Conservation (phyloP, 2,113 vertebrate species). For the Brienomyrus brachyistius region DNA sequence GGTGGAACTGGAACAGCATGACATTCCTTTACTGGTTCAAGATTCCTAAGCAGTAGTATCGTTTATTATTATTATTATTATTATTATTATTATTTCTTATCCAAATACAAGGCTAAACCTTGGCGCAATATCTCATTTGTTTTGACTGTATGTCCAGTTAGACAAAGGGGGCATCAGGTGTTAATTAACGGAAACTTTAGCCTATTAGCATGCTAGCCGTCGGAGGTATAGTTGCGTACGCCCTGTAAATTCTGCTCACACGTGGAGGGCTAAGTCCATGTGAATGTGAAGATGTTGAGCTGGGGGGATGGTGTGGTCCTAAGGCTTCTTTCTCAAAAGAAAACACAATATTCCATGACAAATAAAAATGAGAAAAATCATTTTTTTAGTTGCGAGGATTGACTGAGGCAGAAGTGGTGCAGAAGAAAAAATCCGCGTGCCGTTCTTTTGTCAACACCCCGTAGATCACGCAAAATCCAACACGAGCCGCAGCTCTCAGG, state of each 20-base stretch:
- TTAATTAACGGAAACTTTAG: not conserved
- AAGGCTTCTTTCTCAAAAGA: not conserved
- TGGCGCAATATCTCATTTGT: not conserved
- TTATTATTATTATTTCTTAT: not conserved
- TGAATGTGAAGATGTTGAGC: not conserved
- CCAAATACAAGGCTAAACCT: not conserved
- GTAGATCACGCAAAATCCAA: not conserved
- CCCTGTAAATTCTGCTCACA: not conserved
- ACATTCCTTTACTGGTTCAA: not conserved
- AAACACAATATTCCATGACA: not conserved
- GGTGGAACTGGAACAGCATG: not conserved
- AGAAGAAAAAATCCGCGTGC: not conserved
- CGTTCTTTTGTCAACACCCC: not conserved
- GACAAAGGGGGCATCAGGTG: not conserved
- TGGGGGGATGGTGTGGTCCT: not conserved
- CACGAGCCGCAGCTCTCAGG: not conserved
- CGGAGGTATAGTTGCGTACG: not conserved
- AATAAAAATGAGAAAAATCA: not conserved
- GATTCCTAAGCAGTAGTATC: not conserved
- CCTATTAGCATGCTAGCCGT: not conserved
- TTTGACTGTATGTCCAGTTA: not conserved
- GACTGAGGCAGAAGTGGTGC: not conserved
- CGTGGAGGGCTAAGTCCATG: not conserved
- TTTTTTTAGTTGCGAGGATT: not conserved
- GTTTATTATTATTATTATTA: not conserved